These are phyloP conservation scores for Sebastes hopkinsi DNA, from an alignment of 2,797 vertebrate genomes.

Conservation along the genomic window DNA sequence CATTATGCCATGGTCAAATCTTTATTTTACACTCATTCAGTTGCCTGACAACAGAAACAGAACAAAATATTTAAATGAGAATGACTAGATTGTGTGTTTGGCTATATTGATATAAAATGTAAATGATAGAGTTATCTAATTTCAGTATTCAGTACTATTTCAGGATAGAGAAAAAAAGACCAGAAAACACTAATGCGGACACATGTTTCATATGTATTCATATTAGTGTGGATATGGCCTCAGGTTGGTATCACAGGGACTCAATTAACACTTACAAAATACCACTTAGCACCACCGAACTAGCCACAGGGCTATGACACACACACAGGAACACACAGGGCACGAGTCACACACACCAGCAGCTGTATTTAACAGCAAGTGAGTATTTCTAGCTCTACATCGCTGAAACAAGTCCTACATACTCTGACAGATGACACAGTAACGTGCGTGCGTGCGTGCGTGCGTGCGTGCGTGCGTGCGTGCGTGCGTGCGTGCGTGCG, in stretches of 20 bases:
- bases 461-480: background rate
- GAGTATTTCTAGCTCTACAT: constrained; percentile 21
- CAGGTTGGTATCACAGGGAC: constrained; percentile 12
- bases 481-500: background rate
- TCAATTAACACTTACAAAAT: constrained; percentile 51
- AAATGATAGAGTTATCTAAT: background rate
- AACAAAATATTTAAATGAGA: background rate
- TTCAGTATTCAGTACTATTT: background rate
- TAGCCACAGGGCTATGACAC: constrained; percentile 12
- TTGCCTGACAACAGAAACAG: background rate
- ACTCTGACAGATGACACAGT: constrained; percentile 47
- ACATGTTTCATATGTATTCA: background rate
- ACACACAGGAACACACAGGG: background rate
- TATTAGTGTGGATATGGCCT: constrained; percentile 1
- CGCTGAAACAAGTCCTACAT: constrained; percentile 5
- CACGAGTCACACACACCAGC: background rate
- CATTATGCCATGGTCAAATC: background rate
- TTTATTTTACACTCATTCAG: background rate
- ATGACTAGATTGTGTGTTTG: background rate
- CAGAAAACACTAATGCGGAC: background rate
- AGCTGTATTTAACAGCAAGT: background rate
- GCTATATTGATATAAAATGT: background rate
- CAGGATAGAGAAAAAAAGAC: background rate
- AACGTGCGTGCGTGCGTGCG: constrained; percentile 6
- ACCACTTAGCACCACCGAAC: constrained; percentile 41